Percentiles rank a stretch among this genome's conserved stretches.
Evolutionary conservation across 2,888 invertebrate species (phyloP).

Genomic region (Pedicia rivosa): DNA sequence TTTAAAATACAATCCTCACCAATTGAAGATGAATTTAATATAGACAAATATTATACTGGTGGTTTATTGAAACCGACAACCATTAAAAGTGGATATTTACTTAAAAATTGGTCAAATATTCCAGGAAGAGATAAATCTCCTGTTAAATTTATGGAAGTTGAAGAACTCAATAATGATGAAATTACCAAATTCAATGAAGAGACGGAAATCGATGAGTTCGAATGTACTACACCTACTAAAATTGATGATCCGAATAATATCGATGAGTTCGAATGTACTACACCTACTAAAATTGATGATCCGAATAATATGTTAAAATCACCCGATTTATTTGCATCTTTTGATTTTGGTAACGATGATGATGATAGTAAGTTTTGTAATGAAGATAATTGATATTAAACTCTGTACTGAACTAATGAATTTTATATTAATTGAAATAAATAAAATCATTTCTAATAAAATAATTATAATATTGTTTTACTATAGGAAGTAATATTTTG

Average conservation of each 20-base stretch:
- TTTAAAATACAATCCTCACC: slow-evolving; percentile 7
- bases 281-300: background rate
- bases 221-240: background rate
- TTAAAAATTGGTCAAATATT: slow-evolving; percentile 45
- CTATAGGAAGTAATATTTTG: no score
- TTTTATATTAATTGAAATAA: no score
- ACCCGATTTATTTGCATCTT: slow-evolving; percentile 27
- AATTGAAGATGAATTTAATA: slow-evolving; percentile 17
- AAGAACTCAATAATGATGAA: no score
- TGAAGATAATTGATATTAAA: no score
- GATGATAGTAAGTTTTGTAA: background rate
- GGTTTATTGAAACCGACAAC: slow-evolving; percentile 31
- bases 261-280: no score
- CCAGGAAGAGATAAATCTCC: slow-evolving; percentile 46
- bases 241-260: background rate
- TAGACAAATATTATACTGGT: slow-evolving; percentile 31
- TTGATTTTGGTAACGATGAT: slow-evolving; percentile 7
- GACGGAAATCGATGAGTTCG: background rate
- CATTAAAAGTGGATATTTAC: slow-evolving; percentile 31
- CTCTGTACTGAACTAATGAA: no score
- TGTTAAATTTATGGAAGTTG: no score
- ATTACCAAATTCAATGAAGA: background rate
- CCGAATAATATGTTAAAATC: slow-evolving; percentile 13
- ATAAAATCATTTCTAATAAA: no score
- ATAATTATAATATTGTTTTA: no score